These are phyloP conservation scores for Oceanodroma leucorhoa DNA, from an alignment of 2,797 vertebrate species.

Conservation along the genomic window DNA sequence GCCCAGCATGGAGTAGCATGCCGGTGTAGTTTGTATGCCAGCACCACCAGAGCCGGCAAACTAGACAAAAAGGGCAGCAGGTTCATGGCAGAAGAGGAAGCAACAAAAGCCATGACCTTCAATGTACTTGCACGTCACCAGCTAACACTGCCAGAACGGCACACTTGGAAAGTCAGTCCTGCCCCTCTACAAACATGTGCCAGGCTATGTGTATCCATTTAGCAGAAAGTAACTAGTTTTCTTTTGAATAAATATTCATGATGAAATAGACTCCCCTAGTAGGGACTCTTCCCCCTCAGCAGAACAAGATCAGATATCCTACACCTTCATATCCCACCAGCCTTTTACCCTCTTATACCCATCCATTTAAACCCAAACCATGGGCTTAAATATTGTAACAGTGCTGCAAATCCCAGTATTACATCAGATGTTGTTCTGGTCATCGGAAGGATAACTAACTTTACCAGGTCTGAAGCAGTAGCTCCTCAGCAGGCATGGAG, in stretches of 20 bases:
- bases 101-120: not conserved
- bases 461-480: not conserved
- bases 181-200: not conserved
- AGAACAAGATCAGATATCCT: not conserved
- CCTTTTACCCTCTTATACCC: not conserved
- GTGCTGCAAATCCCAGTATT: not conserved
- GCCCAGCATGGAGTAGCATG: not conserved
- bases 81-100: not conserved
- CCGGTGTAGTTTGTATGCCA: not conserved
- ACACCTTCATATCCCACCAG: not conserved
- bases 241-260: not conserved
- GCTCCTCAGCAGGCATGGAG: not conserved
- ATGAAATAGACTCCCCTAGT: not conserved
- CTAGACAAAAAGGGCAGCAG: not conserved
- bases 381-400: not conserved
- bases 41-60: not conserved
- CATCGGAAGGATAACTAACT: not conserved
- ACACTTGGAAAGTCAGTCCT: not conserved
- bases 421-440: not conserved
- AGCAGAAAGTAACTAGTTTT: not conserved
- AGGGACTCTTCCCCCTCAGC: not conserved
- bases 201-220: not conserved
- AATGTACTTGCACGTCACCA: fast-evolving
- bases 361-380: not conserved
- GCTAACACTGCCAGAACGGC: not conserved